Evolutionary conservation across 2,888 invertebrate species (phyloP), one percentile per base, ranked within the genome.

Genomic region (Lordiphosa fenestrarum): DNA sequence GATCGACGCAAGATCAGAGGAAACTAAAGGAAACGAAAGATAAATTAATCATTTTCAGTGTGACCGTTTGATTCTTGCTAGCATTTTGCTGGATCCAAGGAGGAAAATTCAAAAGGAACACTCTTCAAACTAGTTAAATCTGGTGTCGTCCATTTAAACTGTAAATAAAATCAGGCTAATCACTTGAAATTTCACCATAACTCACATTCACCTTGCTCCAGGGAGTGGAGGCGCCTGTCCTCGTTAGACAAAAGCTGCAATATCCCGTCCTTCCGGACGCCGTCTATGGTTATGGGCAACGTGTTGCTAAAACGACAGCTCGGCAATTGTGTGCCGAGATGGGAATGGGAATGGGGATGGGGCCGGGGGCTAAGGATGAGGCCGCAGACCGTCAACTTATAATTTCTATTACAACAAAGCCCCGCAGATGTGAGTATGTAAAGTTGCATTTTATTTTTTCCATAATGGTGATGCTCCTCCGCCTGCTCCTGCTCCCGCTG

Each of bases 331-430:
- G 52, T 21, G 42, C 6, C 15, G 2, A 12, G 25, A 15, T 15
- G 15, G 2, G 15, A 2, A 15, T 15, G 15, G 15, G 15, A 15
- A 15, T 15, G 19, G 19, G 19, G 0, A 3, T 19, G 3, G 23
- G 25, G 25, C 6, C 25, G 25, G 19, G n/a, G 25, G 55, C 36
- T 60, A 58, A 68, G 50, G 52, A 47, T 47, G 21, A 38, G 49
- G 25, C 23, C 36, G 21, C 42, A 37, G 40, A 4, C 25, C 59
- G 42, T 51, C 66, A 73, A 77, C 75, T 71, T 73, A 81, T 84
- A 73, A 81, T 78, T 84, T 84, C 84, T 78, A 81, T 84, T 81
- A 73, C 68, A 84, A 76, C 84, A 66, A 66, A 67, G 62, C 59
- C 70, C 48, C 63, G 57, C 58, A 60, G 61, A 58, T 59, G 19